These are phyloP conservation scores for Sciurus carolinensis DNA, from an alignment of 2,797 vertebrate genomes.

Conservation along the genomic window DNA sequence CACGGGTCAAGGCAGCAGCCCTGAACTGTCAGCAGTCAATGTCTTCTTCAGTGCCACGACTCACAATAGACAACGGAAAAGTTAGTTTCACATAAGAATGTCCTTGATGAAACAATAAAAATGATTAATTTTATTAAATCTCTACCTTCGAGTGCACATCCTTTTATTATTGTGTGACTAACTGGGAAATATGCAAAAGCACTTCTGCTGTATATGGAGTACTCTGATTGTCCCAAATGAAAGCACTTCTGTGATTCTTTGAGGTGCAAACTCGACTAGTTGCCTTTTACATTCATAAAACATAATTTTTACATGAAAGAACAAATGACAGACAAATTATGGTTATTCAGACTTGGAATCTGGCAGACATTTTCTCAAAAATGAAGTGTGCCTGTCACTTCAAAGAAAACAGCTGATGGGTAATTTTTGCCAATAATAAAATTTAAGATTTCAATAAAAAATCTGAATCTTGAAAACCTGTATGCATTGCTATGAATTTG, in stretches of 20 bases:
- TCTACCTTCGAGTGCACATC: not conserved
- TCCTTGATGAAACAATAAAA: constrained; percentile 24
- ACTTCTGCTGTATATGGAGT: not conserved
- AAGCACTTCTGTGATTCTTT: not conserved
- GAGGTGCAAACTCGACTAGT: constrained; percentile 9
- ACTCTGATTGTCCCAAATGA: not conserved
- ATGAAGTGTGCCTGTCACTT: constrained; percentile 71
- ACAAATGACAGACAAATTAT: constrained; percentile 56
- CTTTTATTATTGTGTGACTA: constrained; percentile 39
- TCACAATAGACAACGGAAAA: not conserved
- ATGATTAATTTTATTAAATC: constrained; percentile 45
- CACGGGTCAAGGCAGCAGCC: not conserved
- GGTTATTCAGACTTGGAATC: constrained; percentile 48
- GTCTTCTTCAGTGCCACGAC: not conserved
- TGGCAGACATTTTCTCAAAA: constrained; percentile 72
- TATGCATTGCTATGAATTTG: constrained; percentile 3
- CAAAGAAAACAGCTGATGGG: constrained; percentile 64
- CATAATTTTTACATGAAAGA: constrained; percentile 64
- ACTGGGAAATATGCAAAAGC: not conserved
- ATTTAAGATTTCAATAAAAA: constrained; percentile 72
- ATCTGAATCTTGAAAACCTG: constrained; percentile 46
- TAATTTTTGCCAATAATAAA: constrained; percentile 57
- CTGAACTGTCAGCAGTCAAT: not conserved
- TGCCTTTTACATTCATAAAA: constrained; percentile 47
- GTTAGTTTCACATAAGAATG: not conserved